phyloP scores from a whole-genome alignment of 2,888 invertebrate genomes.

The Cynaeus angustus region DNA sequence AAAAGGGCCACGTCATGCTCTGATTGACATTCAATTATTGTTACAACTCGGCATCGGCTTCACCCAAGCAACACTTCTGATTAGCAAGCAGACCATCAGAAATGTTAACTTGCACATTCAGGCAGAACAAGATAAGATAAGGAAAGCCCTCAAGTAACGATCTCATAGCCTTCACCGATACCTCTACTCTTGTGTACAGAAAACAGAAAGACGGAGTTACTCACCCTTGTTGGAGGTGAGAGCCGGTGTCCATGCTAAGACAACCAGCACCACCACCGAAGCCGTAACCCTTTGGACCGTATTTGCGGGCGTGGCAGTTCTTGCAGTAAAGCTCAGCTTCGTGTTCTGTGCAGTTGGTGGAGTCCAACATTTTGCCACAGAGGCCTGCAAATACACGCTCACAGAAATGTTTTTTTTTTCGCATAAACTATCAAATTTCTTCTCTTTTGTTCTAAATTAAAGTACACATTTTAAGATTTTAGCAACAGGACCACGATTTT shows the following conservation, averaged over 20 bases:
- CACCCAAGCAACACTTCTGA: conserved; percentile 60
- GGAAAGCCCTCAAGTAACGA: conserved; percentile 70
- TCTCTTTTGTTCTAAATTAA: neutral
- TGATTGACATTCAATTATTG: conserved; percentile 54
- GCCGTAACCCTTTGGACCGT: conserved; percentile 98
- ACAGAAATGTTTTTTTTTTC: neutral
- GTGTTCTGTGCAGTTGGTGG: conserved; percentile 98
- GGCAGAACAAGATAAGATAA: conserved; percentile 64
- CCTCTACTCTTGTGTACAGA: conserved; percentile 48
- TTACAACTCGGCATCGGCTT: conserved; percentile 64
- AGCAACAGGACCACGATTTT: too few species aligned
- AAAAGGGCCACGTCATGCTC: conserved; percentile 67
- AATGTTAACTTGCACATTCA: conserved; percentile 61
- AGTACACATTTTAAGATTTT: too few species aligned
- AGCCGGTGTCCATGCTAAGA: conserved; percentile 96
- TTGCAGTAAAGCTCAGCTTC: conserved; percentile 98
- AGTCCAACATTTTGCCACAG: conserved; percentile 98
- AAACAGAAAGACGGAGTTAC: conserved; percentile 63
- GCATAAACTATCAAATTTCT: neutral
- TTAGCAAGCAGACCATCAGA: conserved; percentile 60
- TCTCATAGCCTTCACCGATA: conserved; percentile 59
- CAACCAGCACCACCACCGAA: conserved; percentile 99
- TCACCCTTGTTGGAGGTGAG: conserved; percentile 92
- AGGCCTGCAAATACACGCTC: conserved; percentile 77
- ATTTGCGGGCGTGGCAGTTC: conserved; percentile 97